Conservation (phyloP, 2,797 vertebrate genomes). For the Lagorchestes hirsutus region DNA sequence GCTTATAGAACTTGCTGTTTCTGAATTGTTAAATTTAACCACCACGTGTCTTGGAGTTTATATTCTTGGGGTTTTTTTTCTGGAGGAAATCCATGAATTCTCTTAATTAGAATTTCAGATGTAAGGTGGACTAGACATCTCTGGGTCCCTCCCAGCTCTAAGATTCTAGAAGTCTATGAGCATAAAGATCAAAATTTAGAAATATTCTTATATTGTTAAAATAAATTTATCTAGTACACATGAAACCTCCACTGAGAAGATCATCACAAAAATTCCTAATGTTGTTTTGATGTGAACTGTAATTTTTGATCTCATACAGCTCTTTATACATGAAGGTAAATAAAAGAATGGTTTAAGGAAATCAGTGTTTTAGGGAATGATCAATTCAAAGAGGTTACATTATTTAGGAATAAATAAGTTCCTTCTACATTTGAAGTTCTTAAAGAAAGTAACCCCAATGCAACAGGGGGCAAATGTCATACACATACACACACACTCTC, state of each 20-base stretch:
- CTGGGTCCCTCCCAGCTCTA: background rate
- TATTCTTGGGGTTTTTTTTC: background rate
- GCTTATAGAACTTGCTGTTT: background rate
- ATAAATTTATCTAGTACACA: background rate
- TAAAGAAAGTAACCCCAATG: background rate
- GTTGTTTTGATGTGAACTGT: background rate
- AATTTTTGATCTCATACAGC: background rate
- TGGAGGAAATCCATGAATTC: background rate
- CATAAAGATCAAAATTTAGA: background rate
- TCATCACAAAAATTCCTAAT: background rate
- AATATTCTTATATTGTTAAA: background rate
- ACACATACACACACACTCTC: background rate
- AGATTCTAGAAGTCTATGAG: background rate
- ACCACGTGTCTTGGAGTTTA: background rate
- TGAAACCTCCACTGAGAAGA: slow-evolving; percentile 7
- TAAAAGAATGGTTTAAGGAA: slow-evolving; percentile 4
- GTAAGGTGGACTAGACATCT: background rate
- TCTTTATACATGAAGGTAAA: slow-evolving; percentile 6
- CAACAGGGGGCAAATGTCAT: background rate
- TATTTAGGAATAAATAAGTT: background rate
- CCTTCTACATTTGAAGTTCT: background rate
- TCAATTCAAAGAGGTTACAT: background rate
- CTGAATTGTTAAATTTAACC: background rate
- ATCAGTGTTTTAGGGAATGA: background rate
- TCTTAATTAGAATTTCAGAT: background rate